phyloP scores from a whole-genome alignment of 2,113 vertebrate species.

The Sporophila hypoxantha region DNA sequence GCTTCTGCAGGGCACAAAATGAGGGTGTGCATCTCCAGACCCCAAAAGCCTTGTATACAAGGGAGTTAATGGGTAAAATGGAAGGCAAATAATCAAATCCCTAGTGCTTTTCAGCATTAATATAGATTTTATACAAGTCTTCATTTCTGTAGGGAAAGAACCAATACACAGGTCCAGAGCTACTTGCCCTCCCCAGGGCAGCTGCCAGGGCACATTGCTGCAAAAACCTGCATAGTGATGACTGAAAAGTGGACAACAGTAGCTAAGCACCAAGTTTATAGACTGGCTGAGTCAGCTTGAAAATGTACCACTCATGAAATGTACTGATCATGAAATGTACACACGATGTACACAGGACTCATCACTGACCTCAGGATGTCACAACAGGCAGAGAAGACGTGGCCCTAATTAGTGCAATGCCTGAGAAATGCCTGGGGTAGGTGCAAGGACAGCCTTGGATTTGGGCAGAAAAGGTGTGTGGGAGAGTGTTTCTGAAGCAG shows the following conservation, averaged over 20 bases:
- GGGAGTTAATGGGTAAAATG: neutral
- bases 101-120: neutral
- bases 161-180: neutral
- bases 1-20: neutral
- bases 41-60: neutral
- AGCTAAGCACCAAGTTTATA: neutral
- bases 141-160: neutral
- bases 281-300: neutral
- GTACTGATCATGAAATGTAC: neutral
- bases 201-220: neutral
- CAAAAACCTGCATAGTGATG: neutral
- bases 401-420: rapidly evolving
- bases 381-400: neutral
- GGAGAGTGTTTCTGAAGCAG: neutral
- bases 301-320: neutral
- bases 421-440: neutral
- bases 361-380: neutral
- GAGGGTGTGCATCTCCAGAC: neutral
- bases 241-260: neutral
- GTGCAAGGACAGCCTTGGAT: neutral
- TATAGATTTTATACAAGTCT: neutral
- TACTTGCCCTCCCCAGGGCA: neutral
- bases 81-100: neutral
- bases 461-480: neutral
- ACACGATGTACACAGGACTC: neutral